Evolutionary conservation across 2,888 invertebrate genomes (phyloP).

Genomic region (Caenorhabditis becei): DNA sequence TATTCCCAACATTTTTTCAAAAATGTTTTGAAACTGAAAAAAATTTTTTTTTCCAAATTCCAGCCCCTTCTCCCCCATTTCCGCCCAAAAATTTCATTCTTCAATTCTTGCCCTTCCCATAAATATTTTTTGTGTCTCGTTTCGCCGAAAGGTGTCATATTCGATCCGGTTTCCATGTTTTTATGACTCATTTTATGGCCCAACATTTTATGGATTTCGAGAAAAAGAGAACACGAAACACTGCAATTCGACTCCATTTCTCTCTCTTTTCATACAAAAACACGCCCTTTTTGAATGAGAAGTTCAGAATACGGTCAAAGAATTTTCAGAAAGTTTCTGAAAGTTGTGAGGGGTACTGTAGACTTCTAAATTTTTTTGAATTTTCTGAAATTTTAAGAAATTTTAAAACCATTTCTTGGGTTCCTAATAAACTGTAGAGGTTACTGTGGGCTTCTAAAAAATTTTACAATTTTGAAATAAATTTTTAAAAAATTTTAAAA

Average conservation of each 20-base stretch:
- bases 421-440: too few species aligned
- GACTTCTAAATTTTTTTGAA: too few species aligned
- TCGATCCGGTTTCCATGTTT: conserved; percentile 29
- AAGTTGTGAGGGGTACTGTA: too few species aligned
- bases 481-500: too few species aligned
- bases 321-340: too few species aligned
- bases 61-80: background rate
- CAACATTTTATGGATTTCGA: background rate
- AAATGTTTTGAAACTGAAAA: background rate
- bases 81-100: background rate
- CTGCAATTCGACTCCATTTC: conserved; percentile 32
- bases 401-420: too few species aligned
- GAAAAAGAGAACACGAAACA: conserved; percentile 19
- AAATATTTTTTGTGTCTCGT: background rate
- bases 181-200: conserved; percentile 42
- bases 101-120: background rate
- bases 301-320: too few species aligned
- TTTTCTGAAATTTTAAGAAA: too few species aligned
- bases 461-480: too few species aligned
- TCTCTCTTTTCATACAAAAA: background rate
- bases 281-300: background rate
- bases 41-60: background rate
- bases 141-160: conserved; percentile 1
- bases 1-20: background rate
- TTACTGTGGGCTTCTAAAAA: too few species aligned